Evolutionary conservation across 2,888 invertebrate genomes (phyloP).

Genomic region (Apotomis betuletana): DNA sequence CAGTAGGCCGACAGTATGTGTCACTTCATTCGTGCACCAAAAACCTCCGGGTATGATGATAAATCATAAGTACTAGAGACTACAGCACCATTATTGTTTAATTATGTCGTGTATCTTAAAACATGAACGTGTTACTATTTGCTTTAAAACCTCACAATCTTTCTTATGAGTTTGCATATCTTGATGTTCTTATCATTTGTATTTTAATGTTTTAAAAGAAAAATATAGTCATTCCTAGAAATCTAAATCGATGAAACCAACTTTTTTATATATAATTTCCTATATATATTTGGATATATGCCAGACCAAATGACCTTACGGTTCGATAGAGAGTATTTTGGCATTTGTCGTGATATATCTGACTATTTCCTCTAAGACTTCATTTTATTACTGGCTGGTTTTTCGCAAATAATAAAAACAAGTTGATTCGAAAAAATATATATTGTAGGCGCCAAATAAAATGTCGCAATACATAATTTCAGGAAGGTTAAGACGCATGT

Average conservation of each 20-base stretch:
- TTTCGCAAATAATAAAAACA: not conserved
- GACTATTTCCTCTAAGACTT: not conserved
- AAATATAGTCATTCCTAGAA: not conserved
- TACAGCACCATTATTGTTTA: not conserved
- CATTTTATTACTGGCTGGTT: constrained; percentile 8
- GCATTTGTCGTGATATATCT: not conserved
- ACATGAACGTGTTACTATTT: not conserved
- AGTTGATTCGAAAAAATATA: not conserved
- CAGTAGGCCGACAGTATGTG: no score
- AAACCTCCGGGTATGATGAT: no score
- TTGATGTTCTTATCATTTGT: no score
- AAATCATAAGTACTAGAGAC: not conserved
- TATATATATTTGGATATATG: not conserved
- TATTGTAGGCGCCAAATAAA: no score
- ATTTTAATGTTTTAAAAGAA: no score
- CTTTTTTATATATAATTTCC: not conserved
- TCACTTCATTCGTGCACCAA: no score
- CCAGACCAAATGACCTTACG: not conserved
- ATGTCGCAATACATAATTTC: not conserved
- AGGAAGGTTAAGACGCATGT: not conserved
- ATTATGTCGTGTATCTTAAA: not conserved
- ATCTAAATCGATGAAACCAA: not conserved
- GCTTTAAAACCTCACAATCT: not conserved
- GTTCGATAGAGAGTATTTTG: not conserved
- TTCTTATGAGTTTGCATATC: no score